phyloP scores from a whole-genome alignment of 2,797 vertebrate species.

The Oryzias dopingdopingensis region DNA sequence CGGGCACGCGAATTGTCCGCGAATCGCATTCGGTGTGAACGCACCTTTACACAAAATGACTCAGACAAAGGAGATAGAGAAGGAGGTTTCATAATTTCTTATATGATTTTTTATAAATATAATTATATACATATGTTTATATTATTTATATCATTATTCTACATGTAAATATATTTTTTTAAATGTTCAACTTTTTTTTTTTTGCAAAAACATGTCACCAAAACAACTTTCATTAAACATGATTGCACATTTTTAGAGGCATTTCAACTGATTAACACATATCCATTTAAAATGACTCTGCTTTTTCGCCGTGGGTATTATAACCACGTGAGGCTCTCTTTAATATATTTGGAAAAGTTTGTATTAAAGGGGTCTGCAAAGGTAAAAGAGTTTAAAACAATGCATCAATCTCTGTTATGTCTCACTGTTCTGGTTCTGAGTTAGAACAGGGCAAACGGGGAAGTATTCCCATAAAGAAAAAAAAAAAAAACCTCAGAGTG shows the following conservation, averaged over 20 bases:
- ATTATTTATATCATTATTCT: conserved; percentile 12
- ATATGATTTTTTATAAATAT: conserved; percentile 10
- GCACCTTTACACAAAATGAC: conserved; percentile 29
- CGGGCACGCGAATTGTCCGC: too few species aligned
- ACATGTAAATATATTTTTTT: conserved; percentile 8
- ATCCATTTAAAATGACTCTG: not conserved
- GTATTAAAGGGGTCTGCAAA: conserved; percentile 17
- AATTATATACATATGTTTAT: too few species aligned
- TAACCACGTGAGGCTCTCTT: conserved; percentile 7
- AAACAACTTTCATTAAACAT: not conserved
- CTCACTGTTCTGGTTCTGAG: conserved; percentile 51
- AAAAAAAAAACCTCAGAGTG: conserved; percentile 48
- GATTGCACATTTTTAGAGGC: not conserved
- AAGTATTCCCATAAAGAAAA: conserved; percentile 57
- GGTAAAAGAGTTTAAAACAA: conserved; percentile 63
- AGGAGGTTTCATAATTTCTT: conserved; percentile 39
- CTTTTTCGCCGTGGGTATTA: conserved; percentile 9
- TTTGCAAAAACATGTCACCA: conserved; percentile 1
- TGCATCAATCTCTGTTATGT: conserved; percentile 56
- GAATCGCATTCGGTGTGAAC: too few species aligned
- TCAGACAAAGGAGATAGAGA: conserved; percentile 16
- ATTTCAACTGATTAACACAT: conserved; percentile 1
- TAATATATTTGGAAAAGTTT: conserved; percentile 26
- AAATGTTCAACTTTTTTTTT: not conserved
- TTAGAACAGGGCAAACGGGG: conserved; percentile 54